phyloP scores from a whole-genome alignment of 2,113 vertebrate species.

The Peromyscus maniculatus region DNA sequence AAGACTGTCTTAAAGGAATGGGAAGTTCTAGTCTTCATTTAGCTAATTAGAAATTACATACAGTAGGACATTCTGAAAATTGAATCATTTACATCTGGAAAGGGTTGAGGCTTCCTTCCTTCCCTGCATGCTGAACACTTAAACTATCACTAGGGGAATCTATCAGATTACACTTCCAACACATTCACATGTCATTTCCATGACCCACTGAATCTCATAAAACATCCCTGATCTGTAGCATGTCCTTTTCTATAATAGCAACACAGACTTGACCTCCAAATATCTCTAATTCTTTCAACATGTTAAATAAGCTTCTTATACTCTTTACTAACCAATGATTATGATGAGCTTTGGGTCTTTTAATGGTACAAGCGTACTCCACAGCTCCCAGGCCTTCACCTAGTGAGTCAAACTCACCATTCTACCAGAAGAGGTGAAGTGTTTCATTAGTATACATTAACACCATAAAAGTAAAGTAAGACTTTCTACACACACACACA shows the following conservation, averaged over 20 bases:
- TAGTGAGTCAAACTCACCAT: neutral
- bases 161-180: neutral
- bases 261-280: neutral
- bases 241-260: slow-evolving; percentile 8
- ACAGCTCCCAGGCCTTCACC: neutral
- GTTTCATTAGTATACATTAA: neutral
- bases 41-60: neutral
- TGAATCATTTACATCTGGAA: neutral
- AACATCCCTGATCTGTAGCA: neutral
- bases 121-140: neutral
- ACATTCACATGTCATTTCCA: neutral
- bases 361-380: neutral
- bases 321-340: slow-evolving; percentile 22
- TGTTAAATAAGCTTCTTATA: neutral
- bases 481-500: neutral
- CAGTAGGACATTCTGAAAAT: neutral
- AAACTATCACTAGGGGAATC: neutral
- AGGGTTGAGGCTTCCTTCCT: neutral
- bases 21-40: neutral
- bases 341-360: neutral
- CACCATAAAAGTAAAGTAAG: neutral
- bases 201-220: neutral
- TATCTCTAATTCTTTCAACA: neutral
- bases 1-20: neutral
- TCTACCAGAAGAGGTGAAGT: neutral